Conservation (phyloP, 2,797 vertebrate genomes). For the Ispidina picta region DNA sequence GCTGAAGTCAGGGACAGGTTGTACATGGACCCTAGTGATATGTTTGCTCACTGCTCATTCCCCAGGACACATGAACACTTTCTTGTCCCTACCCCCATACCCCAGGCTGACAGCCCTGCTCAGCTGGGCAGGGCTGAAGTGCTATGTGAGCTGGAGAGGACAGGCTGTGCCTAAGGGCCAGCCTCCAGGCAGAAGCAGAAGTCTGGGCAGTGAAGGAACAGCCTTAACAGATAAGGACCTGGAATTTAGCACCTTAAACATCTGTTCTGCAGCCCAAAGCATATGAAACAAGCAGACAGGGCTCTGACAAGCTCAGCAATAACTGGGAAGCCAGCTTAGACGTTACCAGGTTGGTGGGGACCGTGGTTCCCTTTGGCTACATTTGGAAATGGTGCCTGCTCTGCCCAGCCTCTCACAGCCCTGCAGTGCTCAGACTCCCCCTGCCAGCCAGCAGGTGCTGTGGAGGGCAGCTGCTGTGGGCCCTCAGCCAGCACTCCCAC, state of each 20-base stretch:
- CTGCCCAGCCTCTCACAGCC: background rate
- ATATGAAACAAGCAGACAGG: background rate
- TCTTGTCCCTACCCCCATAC: background rate
- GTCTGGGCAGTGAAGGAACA: background rate
- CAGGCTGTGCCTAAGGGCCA: background rate
- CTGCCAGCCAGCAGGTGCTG: background rate
- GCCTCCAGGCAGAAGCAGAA: background rate
- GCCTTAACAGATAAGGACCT: background rate
- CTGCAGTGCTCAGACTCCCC: background rate
- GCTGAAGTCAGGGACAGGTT: background rate
- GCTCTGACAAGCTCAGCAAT: background rate
- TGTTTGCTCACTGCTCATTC: background rate
- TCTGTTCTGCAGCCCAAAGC: conserved; percentile 13
- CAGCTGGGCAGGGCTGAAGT: background rate
- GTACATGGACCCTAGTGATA: background rate
- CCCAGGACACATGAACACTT: accelerated
- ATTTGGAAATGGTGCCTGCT: background rate
- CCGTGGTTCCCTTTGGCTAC: conserved; percentile 36
- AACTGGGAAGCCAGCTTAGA: conserved; percentile 19
- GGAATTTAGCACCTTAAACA: conserved; percentile 61
- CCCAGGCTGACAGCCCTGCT: background rate
- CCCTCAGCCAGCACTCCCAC: background rate
- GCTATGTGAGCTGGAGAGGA: background rate
- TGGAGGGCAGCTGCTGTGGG: background rate
- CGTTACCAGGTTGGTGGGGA: background rate